phyloP scores from a whole-genome alignment of 2,888 invertebrate genomes.

The Psylliodes chrysocephalus region DNA sequence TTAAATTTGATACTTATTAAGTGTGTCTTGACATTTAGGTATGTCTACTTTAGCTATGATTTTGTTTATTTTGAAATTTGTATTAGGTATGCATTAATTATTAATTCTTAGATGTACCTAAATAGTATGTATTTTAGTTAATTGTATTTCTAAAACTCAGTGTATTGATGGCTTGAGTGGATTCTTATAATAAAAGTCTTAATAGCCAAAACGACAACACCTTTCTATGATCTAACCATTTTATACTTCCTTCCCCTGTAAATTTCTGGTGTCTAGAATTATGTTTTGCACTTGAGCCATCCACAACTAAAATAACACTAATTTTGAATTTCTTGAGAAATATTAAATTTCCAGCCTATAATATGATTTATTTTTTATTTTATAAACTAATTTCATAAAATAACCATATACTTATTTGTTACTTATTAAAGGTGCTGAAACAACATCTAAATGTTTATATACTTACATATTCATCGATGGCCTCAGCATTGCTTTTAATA shows the following conservation, averaged over 20 bases:
- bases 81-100: neutral
- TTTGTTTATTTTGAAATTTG: neutral
- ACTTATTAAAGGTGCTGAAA: no score
- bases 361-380: no score
- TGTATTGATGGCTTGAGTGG: no score
- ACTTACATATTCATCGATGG: constrained; percentile 24
- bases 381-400: neutral
- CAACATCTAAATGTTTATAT: neutral
- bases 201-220: no score
- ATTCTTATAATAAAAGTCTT: no score
- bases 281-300: no score
- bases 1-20: constrained; percentile 30
- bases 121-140: neutral
- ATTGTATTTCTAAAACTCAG: neutral
- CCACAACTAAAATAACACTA: no score
- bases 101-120: neutral
- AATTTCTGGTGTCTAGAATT: no score
- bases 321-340: no score
- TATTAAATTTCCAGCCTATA: no score
- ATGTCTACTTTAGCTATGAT: neutral
- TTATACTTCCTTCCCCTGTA: no score
- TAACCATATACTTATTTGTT: neutral
- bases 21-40: neutral
- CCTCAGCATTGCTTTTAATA: constrained; percentile 9
- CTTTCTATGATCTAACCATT: no score